Evolutionary conservation across 2,797 vertebrate genomes (phyloP).

Genomic region (Macropus fuliginosus): DNA sequence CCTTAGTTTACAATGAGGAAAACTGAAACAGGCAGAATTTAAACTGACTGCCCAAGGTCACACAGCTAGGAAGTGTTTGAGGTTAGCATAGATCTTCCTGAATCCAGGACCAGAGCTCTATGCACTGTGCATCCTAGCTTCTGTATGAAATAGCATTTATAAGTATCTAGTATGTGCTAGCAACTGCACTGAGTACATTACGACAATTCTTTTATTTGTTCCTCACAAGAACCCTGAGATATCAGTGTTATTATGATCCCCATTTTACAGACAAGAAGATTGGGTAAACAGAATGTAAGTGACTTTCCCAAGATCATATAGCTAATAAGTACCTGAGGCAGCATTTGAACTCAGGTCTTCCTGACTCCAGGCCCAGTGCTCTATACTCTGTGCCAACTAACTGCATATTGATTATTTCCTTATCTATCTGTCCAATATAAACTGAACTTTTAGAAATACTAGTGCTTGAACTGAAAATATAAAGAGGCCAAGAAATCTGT

Average conservation of each 20-base stretch:
- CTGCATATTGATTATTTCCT: neutral
- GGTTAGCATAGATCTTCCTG: neutral
- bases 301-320: neutral
- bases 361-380: neutral
- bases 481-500: neutral
- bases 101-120: neutral
- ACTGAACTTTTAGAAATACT: neutral
- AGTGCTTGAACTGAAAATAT: neutral
- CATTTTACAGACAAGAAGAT: neutral
- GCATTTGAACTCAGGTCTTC: neutral
- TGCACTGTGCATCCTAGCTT: neutral
- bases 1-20: neutral
- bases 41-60: neutral
- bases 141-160: neutral
- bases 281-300: neutral
- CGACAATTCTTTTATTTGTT: neutral
- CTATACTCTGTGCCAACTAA: neutral
- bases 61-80: neutral
- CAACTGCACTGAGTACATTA: neutral
- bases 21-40: neutral
- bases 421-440: neutral
- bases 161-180: neutral
- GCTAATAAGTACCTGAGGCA: neutral
- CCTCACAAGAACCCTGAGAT: neutral
- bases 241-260: neutral